A percentile compares a stretch with the other conserved stretches of the same genome.
These are phyloP conservation scores for Centropus unirufus DNA, from an alignment of 2,113 vertebrate species.

Conservation along the genomic window DNA sequence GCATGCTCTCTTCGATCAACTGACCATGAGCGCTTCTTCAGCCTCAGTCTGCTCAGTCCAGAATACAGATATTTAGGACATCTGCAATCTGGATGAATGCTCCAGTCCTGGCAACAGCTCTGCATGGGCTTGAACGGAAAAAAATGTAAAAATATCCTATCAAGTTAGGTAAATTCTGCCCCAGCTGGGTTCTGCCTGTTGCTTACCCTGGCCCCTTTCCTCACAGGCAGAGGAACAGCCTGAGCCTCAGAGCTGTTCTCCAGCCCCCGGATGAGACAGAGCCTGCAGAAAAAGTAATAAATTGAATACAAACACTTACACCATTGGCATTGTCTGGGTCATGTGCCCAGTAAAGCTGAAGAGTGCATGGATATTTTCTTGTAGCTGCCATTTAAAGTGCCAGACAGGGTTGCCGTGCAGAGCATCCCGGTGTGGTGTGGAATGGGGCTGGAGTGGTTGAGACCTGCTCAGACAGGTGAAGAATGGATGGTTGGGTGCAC, in stretches of 20 bases:
- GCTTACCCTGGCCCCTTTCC: neutral
- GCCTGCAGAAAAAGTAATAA: neutral
- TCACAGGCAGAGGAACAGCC: neutral
- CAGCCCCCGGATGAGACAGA: neutral
- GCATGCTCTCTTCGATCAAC: neutral
- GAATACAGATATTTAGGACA: constrained; percentile 33
- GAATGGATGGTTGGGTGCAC: neutral
- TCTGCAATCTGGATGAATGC: neutral
- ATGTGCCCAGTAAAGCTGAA: neutral
- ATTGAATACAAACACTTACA: constrained; percentile 31
- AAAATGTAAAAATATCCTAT: neutral
- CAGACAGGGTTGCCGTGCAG: neutral
- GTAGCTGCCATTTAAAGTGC: neutral
- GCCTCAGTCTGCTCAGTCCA: neutral
- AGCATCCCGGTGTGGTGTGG: fast-evolving
- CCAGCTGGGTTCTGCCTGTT: neutral
- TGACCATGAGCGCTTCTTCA: neutral
- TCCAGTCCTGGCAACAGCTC: neutral
- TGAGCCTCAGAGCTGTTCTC: neutral
- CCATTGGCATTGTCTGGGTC: neutral
- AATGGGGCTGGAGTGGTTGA: neutral
- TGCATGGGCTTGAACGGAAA: constrained; percentile 10
- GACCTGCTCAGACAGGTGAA: neutral
- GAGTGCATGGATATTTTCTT: neutral
- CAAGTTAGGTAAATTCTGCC: neutral